A percentile compares a stretch with the other conserved stretches of the same genome.
phyloP scores from a whole-genome alignment of 1,140 invertebrate species.

The Drosophila insularis region DNA sequence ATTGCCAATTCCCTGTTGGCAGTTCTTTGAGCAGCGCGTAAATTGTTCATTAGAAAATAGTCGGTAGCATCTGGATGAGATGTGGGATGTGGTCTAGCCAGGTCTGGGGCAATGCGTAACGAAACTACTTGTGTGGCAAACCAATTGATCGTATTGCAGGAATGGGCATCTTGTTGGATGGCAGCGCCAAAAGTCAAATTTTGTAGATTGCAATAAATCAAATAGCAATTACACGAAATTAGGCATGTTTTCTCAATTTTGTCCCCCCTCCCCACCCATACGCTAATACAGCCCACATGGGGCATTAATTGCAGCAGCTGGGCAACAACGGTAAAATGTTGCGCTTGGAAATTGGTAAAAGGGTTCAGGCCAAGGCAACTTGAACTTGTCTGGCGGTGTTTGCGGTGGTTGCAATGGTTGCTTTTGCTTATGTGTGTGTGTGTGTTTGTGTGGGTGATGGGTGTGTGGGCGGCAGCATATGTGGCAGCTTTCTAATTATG shows the following conservation, averaged over 20 bases:
- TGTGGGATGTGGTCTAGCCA: neutral
- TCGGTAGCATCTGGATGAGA: slow-evolving; percentile 50
- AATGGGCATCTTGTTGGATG: slow-evolving; percentile 57
- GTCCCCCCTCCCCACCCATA: slow-evolving; percentile 16
- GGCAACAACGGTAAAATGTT: slow-evolving; percentile 50
- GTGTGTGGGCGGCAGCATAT: slow-evolving; percentile 61
- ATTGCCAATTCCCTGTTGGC: neutral
- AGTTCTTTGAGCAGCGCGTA: slow-evolving; percentile 19
- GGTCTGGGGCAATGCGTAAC: slow-evolving; percentile 22
- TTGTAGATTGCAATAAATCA: slow-evolving; percentile 82
- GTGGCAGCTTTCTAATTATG: slow-evolving; percentile 76
- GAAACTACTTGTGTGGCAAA: slow-evolving; percentile 19
- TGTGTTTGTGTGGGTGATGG: neutral
- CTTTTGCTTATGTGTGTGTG: neutral
- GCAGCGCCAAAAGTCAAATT: slow-evolving; percentile 81
- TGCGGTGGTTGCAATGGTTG: slow-evolving; percentile 45
- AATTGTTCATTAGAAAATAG: slow-evolving; percentile 78
- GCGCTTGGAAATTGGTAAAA: slow-evolving; percentile 70
- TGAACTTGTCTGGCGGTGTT: slow-evolving; percentile 66
- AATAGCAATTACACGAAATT: slow-evolving; percentile 82
- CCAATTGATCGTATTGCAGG: slow-evolving; percentile 1
- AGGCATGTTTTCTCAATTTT: slow-evolving; percentile 82
- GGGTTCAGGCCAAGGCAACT: slow-evolving; percentile 71
- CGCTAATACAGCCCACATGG: slow-evolving; percentile 37
- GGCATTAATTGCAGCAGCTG: slow-evolving; percentile 80